These are phyloP conservation scores for Rhagonycha lutea DNA, from an alignment of 2,888 invertebrate genomes.

Conservation along the genomic window DNA sequence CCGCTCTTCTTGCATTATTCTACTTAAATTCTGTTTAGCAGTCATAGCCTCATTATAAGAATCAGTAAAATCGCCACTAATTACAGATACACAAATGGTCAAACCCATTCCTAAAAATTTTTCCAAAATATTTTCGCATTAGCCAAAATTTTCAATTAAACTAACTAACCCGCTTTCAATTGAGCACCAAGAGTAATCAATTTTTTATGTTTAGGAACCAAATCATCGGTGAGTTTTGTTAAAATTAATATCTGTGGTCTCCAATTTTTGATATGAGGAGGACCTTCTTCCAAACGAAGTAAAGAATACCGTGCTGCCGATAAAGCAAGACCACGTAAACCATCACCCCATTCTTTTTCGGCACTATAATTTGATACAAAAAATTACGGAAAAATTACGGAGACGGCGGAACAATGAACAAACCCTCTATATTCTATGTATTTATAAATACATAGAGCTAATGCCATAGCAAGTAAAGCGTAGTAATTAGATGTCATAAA, in stretches of 20 bases:
- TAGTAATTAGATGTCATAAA: slow-evolving; percentile 98
- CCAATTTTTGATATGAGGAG: slow-evolving; percentile 99
- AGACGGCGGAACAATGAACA: slow-evolving; percentile 52
- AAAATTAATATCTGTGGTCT: slow-evolving; percentile 94
- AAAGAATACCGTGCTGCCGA: slow-evolving; percentile 96
- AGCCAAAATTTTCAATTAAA: neutral
- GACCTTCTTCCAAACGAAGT: slow-evolving; percentile 93
- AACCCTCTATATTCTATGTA: slow-evolving; percentile 97
- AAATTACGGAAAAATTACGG: slow-evolving; percentile 34
- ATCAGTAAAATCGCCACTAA: slow-evolving; percentile 84
- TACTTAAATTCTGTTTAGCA: slow-evolving; percentile 81
- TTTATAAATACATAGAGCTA: slow-evolving; percentile 94
- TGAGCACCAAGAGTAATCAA: slow-evolving; percentile 95
- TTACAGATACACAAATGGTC: slow-evolving; percentile 89
- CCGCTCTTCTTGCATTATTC: slow-evolving; percentile 88
- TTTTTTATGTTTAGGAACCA: slow-evolving; percentile 88
- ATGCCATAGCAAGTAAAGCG: slow-evolving; percentile 90
- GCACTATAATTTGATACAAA: slow-evolving; percentile 67
- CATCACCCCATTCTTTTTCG: slow-evolving; percentile 99
- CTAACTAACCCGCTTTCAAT: slow-evolving; percentile 82
- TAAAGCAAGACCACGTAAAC: slow-evolving; percentile 94
- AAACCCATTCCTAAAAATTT: slow-evolving; percentile 80
- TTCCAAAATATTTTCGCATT: neutral
- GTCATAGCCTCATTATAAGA: slow-evolving; percentile 82
- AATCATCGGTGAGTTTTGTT: slow-evolving; percentile 81